Evolutionary conservation across 2,797 vertebrate genomes (phyloP).

Genomic region (Rhabdomys pumilio): DNA sequence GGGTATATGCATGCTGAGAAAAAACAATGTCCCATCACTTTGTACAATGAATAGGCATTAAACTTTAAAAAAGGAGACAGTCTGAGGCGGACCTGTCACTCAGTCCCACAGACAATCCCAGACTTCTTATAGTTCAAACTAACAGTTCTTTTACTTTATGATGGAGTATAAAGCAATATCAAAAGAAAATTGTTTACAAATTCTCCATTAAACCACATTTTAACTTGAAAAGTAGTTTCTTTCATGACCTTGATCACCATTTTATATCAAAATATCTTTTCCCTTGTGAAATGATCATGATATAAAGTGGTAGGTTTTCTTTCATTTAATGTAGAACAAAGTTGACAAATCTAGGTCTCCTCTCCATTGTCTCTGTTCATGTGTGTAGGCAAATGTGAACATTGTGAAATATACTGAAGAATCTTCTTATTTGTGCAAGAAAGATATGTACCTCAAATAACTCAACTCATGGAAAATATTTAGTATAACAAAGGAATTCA

Average conservation of each 20-base stretch:
- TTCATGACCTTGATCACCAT: neutral
- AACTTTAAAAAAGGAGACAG: neutral
- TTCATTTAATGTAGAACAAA: conserved; percentile 23
- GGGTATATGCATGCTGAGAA: neutral
- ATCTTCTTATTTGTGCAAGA: conserved; percentile 52
- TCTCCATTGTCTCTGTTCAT: neutral
- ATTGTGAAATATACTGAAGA: conserved; percentile 15
- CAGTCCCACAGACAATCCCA: neutral
- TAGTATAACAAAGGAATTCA: conserved; percentile 38
- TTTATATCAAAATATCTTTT: conserved; percentile 53
- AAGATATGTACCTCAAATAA: conserved; percentile 36
- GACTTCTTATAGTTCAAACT: neutral
- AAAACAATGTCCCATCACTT: neutral
- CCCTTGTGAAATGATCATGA: conserved; percentile 41
- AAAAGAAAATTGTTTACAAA: conserved; percentile 7
- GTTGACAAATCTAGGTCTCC: neutral
- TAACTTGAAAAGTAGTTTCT: conserved; percentile 21
- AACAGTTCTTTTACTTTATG: neutral
- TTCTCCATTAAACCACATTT: conserved; percentile 39
- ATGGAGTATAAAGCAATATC: neutral
- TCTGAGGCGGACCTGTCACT: neutral
- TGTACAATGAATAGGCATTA: neutral
- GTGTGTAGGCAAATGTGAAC: neutral
- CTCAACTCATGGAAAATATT: conserved; percentile 18
- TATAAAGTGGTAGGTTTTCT: conserved; percentile 19